These are phyloP conservation scores for Galerucella pusilla DNA, from an alignment of 2,888 invertebrate genomes.

Conservation along the genomic window DNA sequence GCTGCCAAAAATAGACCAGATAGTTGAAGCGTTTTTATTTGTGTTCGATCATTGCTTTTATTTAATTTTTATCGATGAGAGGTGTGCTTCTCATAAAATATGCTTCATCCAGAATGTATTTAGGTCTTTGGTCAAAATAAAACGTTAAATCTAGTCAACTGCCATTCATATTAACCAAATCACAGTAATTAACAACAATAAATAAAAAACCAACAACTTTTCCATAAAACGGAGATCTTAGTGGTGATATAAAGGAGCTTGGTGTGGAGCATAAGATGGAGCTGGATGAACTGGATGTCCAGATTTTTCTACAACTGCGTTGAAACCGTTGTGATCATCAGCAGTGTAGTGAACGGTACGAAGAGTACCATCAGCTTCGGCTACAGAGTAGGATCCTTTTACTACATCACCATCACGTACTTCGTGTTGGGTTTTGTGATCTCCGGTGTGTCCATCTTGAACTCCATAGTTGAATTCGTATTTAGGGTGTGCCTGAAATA, in stretches of 20 bases:
- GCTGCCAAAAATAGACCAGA: too few relatives aligned
- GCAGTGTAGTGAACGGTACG: conserved; percentile 70
- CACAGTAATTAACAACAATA: background rate
- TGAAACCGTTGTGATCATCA: conserved; percentile 69
- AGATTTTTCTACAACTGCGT: conserved; percentile 55
- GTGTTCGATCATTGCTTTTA: too few relatives aligned
- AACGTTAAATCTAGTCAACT: background rate
- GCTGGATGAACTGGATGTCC: conserved; percentile 70
- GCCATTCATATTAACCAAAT: background rate
- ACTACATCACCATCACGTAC: conserved; percentile 69
- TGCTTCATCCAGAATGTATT: too few relatives aligned
- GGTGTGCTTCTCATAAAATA: too few relatives aligned
- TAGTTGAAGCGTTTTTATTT: too few relatives aligned
- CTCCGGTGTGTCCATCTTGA: conserved; percentile 71
- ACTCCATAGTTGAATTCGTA: conserved; percentile 69
- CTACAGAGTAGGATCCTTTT: conserved; percentile 66
- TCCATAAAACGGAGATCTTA: background rate
- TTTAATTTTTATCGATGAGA: too few relatives aligned
- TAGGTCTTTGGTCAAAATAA: too few relatives aligned
- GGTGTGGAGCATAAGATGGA: conserved; percentile 31
- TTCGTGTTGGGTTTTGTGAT: conserved; percentile 65
- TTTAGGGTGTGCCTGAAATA: conserved; percentile 66
- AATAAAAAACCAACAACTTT: background rate
- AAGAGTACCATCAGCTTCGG: conserved; percentile 69
- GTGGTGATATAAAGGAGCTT: conserved; percentile 40